Conservation (phyloP, 2,888 invertebrate species). For the Phyllotreta cruciferae region DNA sequence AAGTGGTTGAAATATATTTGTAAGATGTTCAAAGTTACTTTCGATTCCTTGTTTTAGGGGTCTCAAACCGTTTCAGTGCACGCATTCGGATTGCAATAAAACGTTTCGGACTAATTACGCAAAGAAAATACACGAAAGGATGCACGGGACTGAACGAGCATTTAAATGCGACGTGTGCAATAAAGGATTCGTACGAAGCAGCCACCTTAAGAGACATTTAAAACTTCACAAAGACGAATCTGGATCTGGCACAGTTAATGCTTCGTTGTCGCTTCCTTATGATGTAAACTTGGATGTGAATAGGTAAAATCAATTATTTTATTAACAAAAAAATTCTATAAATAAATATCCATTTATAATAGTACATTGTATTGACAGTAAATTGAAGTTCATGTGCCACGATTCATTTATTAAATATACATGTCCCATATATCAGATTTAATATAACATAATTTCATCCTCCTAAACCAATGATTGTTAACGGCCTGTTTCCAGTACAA, state of each 20-base stretch:
- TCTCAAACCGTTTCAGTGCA: conserved; percentile 37
- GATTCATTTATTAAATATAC: neutral
- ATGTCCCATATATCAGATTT: neutral
- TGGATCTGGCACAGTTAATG: neutral
- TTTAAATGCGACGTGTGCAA: conserved; percentile 36
- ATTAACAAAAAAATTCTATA: too few species aligned
- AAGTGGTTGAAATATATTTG: conserved; percentile 7
- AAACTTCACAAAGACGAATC: conserved; percentile 29
- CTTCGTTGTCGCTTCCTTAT: too few species aligned
- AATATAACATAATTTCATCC: neutral
- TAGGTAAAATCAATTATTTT: too few species aligned
- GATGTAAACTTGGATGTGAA: too few species aligned
- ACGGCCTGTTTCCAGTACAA: conserved; percentile 2
- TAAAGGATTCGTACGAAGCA: conserved; percentile 37
- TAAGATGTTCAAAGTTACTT: neutral
- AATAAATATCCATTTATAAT: too few species aligned
- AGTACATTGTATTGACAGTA: too few species aligned
- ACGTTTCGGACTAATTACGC: conserved; percentile 35
- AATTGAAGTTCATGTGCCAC: neutral
- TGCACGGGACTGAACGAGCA: conserved; percentile 36
- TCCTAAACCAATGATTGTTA: conserved; percentile 5
- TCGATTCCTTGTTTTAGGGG: conserved; percentile 20
- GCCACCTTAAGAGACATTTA: conserved; percentile 37
- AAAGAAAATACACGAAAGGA: conserved; percentile 31
- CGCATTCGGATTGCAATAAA: conserved; percentile 35